Base-by-base conservation (phyloP, 2,113 vertebrate species). In the Takifugu bimaculatus region DNA sequence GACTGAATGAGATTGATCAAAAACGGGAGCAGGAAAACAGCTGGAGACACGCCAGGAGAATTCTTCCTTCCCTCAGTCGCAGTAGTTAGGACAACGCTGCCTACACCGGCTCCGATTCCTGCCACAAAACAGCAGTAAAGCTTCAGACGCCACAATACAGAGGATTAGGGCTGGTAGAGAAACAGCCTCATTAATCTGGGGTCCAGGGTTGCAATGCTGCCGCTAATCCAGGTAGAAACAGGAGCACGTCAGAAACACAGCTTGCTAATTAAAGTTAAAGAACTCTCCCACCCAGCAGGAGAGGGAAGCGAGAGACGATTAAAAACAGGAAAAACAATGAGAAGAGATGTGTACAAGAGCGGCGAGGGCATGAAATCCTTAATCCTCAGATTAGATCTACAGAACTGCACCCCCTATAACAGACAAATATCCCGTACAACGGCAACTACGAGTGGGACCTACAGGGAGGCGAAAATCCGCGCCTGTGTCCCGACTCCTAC, bases 211-310 rank as follows among this genome's bases (percentile, higher is more conserved):
- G 75, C 79, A 80, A 63, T 44, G 82, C 57, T 47, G 82, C 26
- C 82, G 84, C 80, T 91, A 89, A 91, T 89, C 89, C 90, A 84
- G 54, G 83, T 81, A 87, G 71, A 87, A 78, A 84, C 72, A 86
- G 85, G 61, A 81, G 61, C 48, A 74, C 61, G 77, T 72, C 79
- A 74, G 70, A 75, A 88, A 88, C 77, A 83, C 85, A 89, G 90
- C 81, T 72, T 70, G 85, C 88, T 90, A 84, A 86, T 82, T 81
- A 70, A 60, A 6, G 35, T 9, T 39, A 39, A 39, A 11, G 11
- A 39, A 39, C 35, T 39, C 35, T 39, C 29, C 44, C n/a, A n/a
- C 45, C 45, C 13, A 48, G 45, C 13, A 48, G n/a, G 42, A 43
- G 42, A 72, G 54, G 67, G 57, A 71, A 56, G 45, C 43, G 54